Conservation (phyloP, 2,797 vertebrate genomes). For the Thunnus albacares region DNA sequence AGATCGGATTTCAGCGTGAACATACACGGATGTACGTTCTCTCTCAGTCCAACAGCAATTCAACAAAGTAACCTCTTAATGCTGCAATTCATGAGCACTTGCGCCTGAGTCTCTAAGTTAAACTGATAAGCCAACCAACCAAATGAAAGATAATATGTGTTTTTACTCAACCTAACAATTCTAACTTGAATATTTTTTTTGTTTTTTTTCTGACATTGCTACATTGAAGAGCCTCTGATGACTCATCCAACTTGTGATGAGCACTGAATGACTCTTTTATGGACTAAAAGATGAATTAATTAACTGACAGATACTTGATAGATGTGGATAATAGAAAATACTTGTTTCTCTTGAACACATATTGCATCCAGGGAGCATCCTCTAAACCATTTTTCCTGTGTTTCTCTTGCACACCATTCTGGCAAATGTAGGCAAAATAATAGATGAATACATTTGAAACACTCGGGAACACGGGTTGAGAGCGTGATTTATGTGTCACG, state of each 20-base stretch:
- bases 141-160: no score
- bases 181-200: no score
- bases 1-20: no score
- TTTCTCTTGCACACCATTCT: not conserved
- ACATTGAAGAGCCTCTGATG: not conserved
- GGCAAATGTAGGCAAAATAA: not conserved
- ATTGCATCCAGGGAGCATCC: not conserved
- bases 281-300: not conserved
- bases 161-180: no score
- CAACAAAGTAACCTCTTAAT: no score
- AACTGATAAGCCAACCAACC: no score
- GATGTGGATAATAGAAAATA: not conserved
- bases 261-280: not conserved
- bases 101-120: no score
- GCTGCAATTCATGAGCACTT: no score
- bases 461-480: not conserved
- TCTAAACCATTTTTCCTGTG: not conserved
- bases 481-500: not conserved
- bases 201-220: no score
- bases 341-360: not conserved
- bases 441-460: no score
- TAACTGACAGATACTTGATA: not conserved
- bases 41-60: no score
- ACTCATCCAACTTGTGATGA: not conserved
- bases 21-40: no score